phyloP scores from a whole-genome alignment of 2,113 vertebrate species.

The Brienomyrus brachyistius region DNA sequence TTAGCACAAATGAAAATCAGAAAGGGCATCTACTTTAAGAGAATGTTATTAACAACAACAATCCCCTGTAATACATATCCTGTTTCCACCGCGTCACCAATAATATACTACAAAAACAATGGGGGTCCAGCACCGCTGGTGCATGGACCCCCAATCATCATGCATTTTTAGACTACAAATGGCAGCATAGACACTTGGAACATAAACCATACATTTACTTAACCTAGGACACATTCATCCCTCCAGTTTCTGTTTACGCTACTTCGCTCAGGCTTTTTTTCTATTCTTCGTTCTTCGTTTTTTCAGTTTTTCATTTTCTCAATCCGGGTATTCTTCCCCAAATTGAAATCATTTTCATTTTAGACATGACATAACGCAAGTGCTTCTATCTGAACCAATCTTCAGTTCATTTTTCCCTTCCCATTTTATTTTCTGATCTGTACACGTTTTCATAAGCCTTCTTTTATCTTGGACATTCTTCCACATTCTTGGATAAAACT shows the following conservation, averaged over 20 bases:
- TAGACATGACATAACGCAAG: conserved; percentile 86
- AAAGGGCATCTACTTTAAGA: conserved; percentile 26
- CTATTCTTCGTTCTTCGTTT: conserved; percentile 93
- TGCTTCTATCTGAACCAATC: conserved; percentile 93
- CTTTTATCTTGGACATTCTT: conserved; percentile 98
- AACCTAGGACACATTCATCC: conserved; percentile 98
- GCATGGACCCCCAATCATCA: conserved; percentile 58
- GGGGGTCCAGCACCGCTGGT: neutral
- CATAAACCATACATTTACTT: conserved; percentile 97
- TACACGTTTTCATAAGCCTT: conserved; percentile 96
- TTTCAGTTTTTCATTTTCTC: conserved; percentile 78
- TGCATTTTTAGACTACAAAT: conserved; percentile 82
- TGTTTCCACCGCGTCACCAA: conserved; percentile 76
- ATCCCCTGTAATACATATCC: conserved; percentile 49
- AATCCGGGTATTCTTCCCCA: conserved; percentile 89
- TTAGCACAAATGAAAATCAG: conserved; percentile 19
- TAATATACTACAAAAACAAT: conserved; percentile 58
- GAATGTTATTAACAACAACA: conserved; percentile 24
- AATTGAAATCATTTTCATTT: conserved; percentile 86
- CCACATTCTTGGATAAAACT: conserved; percentile 98
- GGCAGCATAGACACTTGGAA: conserved; percentile 85
- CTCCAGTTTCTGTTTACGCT: conserved; percentile 98
- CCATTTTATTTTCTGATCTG: conserved; percentile 97
- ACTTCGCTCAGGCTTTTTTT: conserved; percentile 96
- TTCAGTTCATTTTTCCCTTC: conserved; percentile 94